Conservation (phyloP, 30 jellyfish, hydroid and myxozoan species). For the Haliclystus octoradiatus region DNA sequence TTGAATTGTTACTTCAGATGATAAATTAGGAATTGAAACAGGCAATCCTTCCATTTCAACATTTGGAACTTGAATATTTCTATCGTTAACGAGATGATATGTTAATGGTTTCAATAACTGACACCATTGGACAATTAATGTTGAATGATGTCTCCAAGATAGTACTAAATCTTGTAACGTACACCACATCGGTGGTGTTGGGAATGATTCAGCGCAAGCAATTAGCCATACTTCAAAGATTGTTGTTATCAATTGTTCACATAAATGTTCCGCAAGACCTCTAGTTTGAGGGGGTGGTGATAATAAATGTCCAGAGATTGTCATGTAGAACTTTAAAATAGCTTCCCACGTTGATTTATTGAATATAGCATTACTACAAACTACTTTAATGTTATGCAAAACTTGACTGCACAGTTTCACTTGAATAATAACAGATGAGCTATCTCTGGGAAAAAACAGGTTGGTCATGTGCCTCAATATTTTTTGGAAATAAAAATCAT, state of each 20-base stretch:
- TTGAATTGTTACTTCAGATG: constrained; percentile 76
- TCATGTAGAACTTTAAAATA: constrained; percentile 57
- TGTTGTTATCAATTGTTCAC: constrained; percentile 73
- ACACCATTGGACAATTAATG: constrained; percentile 76
- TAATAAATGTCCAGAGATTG: constrained; percentile 71
- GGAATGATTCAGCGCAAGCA: constrained; percentile 58
- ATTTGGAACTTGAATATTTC: not conserved
- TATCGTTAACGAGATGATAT: constrained; percentile 40
- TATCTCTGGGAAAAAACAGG: constrained; percentile 79
- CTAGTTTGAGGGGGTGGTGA: constrained; percentile 85
- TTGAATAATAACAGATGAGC: constrained; percentile 57
- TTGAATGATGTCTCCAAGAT: constrained; percentile 90
- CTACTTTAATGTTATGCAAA: constrained; percentile 28
- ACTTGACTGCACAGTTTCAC: constrained; percentile 76
- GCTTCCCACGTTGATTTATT: constrained; percentile 56
- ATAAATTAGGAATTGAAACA: constrained; percentile 9
- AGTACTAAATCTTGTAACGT: constrained; percentile 69
- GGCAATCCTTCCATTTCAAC: not conserved
- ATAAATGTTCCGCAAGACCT: constrained; percentile 87
- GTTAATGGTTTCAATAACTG: constrained; percentile 63
- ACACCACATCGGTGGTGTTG: constrained; percentile 91
- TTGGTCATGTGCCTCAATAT: constrained; percentile 69
- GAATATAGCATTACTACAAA: constrained; percentile 33
- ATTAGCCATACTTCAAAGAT: constrained; percentile 72
- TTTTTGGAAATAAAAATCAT: constrained; percentile 47